A percentile compares a stretch with the other conserved stretches of the same genome.
These are phyloP conservation scores for Callopanchax toddi DNA, from an alignment of 2,113 vertebrate species.

Conservation along the genomic window DNA sequence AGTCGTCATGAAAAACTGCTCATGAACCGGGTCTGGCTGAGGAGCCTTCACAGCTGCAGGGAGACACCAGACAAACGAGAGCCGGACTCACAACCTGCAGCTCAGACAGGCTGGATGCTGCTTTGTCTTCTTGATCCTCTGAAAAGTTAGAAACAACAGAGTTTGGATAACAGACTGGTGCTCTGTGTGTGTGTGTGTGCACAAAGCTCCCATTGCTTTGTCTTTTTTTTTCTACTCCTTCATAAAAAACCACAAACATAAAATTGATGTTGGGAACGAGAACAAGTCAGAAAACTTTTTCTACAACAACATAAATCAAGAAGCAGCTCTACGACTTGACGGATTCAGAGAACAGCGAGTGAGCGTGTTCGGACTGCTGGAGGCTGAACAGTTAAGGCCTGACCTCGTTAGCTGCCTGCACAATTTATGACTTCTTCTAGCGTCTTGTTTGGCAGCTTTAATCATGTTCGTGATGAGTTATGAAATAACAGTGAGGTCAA, in stretches of 20 bases:
- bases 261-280: conserved; percentile 51
- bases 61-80: conserved; percentile 11
- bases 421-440: no score
- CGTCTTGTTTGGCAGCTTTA: no score
- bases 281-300: conserved; percentile 80
- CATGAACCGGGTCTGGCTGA: conserved; percentile 5
- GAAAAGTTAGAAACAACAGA: no score
- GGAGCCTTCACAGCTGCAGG: conserved; percentile 16
- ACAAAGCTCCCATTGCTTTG: not conserved
- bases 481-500: no score
- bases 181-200: not conserved
- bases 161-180: no score
- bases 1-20: conserved; percentile 28
- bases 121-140: no score
- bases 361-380: conserved; percentile 60
- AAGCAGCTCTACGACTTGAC: conserved; percentile 66
- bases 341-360: conserved; percentile 29
- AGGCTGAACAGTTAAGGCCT: no score
- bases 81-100: not conserved
- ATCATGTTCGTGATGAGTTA: no score
- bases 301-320: conserved; percentile 70
- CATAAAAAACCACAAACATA: conserved; percentile 22
- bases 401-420: no score
- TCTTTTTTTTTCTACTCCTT: not conserved
- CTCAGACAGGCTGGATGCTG: not conserved